A percentile compares a stretch with the other conserved stretches of the same genome.
These are phyloP conservation scores for Bombus pyrosoma DNA, from an alignment of 1,140 invertebrate species.

Conservation along the genomic window DNA sequence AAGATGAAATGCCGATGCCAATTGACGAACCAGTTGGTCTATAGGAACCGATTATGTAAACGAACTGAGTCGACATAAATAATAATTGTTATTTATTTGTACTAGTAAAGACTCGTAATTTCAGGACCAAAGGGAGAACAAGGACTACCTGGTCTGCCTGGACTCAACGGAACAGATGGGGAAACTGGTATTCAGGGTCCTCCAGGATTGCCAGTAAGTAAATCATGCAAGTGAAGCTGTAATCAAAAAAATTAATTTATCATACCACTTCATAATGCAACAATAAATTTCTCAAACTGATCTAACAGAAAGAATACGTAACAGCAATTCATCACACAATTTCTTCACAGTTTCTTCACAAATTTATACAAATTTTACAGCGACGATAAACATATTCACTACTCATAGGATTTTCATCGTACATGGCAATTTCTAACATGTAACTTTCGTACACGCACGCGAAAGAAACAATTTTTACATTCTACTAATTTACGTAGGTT, in stretches of 20 bases:
- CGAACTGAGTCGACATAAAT: slow-evolving; percentile 5
- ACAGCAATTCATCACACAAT: neutral
- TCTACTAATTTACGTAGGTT: neutral
- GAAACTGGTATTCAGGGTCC: slow-evolving; percentile 86
- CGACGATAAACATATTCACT: neutral
- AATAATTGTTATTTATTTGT: neutral
- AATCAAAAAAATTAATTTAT: neutral
- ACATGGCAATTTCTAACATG: no score
- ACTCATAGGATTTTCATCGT: no score
- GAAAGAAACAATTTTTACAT: no score
- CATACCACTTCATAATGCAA: neutral
- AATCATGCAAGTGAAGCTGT: slow-evolving; percentile 6
- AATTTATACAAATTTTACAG: neutral
- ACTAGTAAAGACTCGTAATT: slow-evolving; percentile 56
- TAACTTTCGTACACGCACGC: no score
- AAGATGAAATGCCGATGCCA: neutral
- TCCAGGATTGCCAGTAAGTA: slow-evolving; percentile 87
- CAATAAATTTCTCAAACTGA: neutral
- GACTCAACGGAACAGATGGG: slow-evolving; percentile 85
- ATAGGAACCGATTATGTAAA: slow-evolving; percentile 27
- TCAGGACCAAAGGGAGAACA: slow-evolving; percentile 83
- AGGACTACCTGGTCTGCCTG: slow-evolving; percentile 84
- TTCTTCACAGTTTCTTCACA: neutral
- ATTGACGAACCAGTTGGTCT: neutral
- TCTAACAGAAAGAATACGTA: neutral